Conservation (phyloP, 1,140 invertebrate genomes). For the Helicoverpa armigera region DNA sequence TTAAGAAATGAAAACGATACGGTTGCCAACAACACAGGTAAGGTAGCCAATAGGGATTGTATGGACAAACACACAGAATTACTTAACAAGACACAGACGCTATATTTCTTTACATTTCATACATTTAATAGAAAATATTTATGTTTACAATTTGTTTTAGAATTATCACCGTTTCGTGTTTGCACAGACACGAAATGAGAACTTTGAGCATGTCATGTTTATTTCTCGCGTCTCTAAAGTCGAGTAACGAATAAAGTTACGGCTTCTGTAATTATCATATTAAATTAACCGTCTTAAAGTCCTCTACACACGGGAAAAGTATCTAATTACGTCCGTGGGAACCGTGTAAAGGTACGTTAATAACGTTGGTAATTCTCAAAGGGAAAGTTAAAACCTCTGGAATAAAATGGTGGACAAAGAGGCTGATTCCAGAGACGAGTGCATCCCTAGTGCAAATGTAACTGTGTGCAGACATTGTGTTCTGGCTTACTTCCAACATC, state of each 20-base stretch:
- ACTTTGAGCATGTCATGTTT: constrained; percentile 17
- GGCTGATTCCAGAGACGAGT: constrained; percentile 71
- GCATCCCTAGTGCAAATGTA: constrained; percentile 76
- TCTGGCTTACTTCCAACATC: constrained; percentile 73
- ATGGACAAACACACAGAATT: constrained; percentile 34
- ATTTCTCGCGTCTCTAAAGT: constrained; percentile 33
- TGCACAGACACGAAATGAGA: constrained; percentile 23
- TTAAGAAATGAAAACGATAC: constrained; percentile 50
- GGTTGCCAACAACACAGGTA: constrained; percentile 35
- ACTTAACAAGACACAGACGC: background rate
- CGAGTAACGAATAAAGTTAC: constrained; percentile 30
- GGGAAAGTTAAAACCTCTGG: constrained; percentile 28
- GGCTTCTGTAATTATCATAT: constrained; percentile 33
- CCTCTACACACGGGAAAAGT: constrained; percentile 28
- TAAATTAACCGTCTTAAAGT: constrained; percentile 34
- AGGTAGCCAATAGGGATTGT: constrained; percentile 39
- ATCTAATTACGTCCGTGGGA: constrained; percentile 28
- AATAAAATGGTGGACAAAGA: constrained; percentile 38
- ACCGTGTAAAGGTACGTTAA: background rate
- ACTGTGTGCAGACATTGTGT: constrained; percentile 73
- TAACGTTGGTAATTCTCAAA: constrained; percentile 29
- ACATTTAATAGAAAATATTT: constrained; percentile 21
- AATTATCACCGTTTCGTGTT: constrained; percentile 15
- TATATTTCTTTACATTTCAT: background rate
- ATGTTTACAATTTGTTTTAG: background rate